Conservation (phyloP, 2,113 vertebrate species). For the Acrocephalus arundinaceus region DNA sequence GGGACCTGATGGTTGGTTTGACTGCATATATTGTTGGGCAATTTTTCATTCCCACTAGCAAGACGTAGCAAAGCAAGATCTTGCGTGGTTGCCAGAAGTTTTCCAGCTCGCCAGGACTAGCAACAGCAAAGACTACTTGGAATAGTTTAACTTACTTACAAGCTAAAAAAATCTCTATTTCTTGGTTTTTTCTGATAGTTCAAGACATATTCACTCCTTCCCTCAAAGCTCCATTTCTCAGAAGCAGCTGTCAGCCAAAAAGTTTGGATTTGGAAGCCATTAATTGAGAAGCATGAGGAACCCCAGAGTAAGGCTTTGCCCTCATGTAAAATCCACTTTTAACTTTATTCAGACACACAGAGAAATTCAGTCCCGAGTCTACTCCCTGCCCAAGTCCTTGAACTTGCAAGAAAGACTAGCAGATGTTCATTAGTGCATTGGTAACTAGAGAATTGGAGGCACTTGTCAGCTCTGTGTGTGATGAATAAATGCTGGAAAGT, state of each 20-base stretch:
- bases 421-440: slow-evolving; percentile 73
- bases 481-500: slow-evolving; percentile 54
- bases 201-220: not conserved
- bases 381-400: slow-evolving; percentile 62
- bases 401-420: slow-evolving; percentile 63
- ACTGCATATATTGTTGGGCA: not conserved
- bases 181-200: not conserved
- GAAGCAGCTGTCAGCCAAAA: not conserved
- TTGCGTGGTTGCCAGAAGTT: not conserved
- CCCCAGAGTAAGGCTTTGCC: not conserved
- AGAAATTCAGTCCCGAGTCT: not conserved
- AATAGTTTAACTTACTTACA: not conserved
- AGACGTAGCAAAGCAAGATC: not conserved
- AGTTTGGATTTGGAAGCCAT: not conserved
- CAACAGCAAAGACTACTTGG: not conserved
- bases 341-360: not conserved
- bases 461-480: slow-evolving; percentile 51
- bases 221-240: not conserved
- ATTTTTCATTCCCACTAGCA: not conserved
- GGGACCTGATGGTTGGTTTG: not conserved
- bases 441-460: slow-evolving; percentile 51
- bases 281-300: not conserved
- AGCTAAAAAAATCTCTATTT: not conserved
- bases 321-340: not conserved
- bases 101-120: not conserved